Evolutionary conservation across 2,888 invertebrate genomes (phyloP), one percentile per base, ranked within the genome.

Genomic region (Arenicola marina): DNA sequence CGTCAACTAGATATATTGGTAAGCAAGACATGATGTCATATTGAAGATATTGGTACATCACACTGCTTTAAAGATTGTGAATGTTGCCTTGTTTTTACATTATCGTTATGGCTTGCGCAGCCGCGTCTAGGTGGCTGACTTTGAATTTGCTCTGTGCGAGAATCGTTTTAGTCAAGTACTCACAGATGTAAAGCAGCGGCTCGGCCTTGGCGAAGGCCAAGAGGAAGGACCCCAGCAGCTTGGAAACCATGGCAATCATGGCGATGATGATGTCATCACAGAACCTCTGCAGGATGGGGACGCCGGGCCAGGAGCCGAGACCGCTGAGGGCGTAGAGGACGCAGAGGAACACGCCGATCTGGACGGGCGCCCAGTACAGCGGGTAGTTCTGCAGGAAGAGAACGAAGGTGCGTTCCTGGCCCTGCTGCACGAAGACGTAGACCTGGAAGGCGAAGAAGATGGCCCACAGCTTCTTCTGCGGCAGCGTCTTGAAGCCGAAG

Each of bases 361-460:
- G 51, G 2, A 68, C 51, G 4, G 71, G 56, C 18, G 56, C 54
- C 71, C 67, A 71, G 56, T 62, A 64, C 28, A 72, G 56, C 4
- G 72, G 72, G 18, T 33, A 48, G 51, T 69, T 67, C 63, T 69
- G 65, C 53, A 82, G 66, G 65, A 78, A 82, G 57, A 80, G 67
- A 11, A 82, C 78, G 31, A 78, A 65, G 1, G 80, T 79, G 54
- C 79, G 76, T 45, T 79, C 78, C 60, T 82, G 82, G 46, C 82
- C 82, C 61, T 81, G 75, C 65, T 81, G 80, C 45, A 81, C 80
- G 65, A 80, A 75, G 11, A 80, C 78, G 66, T 79, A 82, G 3
- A 78, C 73, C 61, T 79, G 78, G 67, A 80, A 82, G 3, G 80
- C 79, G 51, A 81, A 60, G 60, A 81, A 79, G 29, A 79, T 76